phyloP scores from a whole-genome alignment of 2,113 vertebrate genomes.

The Halcyon senegalensis region DNA sequence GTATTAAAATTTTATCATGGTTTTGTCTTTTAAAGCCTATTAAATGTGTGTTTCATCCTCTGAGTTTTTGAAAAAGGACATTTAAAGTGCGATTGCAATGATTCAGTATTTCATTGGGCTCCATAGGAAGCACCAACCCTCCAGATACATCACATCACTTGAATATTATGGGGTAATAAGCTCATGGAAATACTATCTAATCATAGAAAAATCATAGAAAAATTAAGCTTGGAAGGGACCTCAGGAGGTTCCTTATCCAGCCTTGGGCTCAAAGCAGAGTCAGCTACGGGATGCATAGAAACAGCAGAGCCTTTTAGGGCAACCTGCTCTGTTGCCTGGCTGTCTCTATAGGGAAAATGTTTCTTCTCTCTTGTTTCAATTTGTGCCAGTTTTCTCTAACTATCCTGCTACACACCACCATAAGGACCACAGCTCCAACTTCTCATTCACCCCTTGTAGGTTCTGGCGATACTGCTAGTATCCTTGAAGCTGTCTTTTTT shows the following conservation, averaged over 20 bases:
- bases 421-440: neutral
- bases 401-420: rapidly evolving
- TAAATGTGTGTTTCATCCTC: neutral
- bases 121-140: neutral
- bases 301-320: neutral
- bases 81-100: neutral
- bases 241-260: neutral
- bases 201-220: neutral
- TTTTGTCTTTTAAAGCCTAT: neutral
- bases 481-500: neutral
- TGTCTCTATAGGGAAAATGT: neutral
- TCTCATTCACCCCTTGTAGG: neutral
- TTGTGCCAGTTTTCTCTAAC: neutral
- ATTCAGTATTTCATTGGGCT: neutral
- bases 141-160: neutral
- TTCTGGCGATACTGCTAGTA: neutral
- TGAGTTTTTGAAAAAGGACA: neutral
- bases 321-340: neutral
- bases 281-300: neutral
- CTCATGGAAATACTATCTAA: neutral
- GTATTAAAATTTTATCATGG: neutral
- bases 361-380: neutral
- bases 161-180: neutral
- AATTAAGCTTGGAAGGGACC: neutral
- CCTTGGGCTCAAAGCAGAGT: neutral